Conservation (phyloP, 1,140 invertebrate species). For the Neuroterus valhalla region DNA sequence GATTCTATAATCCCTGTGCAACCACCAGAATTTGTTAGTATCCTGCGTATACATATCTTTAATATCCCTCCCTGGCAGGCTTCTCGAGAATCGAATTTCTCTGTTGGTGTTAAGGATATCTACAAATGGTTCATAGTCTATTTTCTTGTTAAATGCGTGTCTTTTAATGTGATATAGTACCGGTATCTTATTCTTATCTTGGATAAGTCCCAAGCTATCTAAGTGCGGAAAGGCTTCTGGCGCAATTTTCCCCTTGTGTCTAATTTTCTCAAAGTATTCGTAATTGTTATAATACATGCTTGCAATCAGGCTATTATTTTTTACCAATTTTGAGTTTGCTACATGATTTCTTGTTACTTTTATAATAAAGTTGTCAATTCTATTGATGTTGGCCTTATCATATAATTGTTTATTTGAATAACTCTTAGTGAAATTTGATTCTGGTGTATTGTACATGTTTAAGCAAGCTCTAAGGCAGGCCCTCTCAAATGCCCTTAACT, state of each 20-base stretch:
- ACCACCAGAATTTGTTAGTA: not conserved
- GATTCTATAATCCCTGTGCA: not conserved
- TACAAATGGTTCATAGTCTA: slow-evolving; percentile 14
- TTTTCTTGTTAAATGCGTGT: slow-evolving; percentile 30
- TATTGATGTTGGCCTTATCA: slow-evolving; percentile 13
- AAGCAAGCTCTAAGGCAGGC: not conserved
- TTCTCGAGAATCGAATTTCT: not conserved
- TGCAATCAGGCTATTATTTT: slow-evolving; percentile 20
- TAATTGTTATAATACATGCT: slow-evolving; percentile 2
- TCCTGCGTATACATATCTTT: not conserved
- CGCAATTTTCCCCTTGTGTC: not conserved
- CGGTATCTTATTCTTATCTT: slow-evolving; percentile 29
- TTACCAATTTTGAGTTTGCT: not conserved
- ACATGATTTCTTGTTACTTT: slow-evolving; percentile 8
- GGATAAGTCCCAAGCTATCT: not conserved
- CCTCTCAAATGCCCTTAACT: not conserved
- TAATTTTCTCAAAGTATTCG: not conserved
- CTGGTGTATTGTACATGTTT: not conserved
- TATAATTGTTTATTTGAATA: slow-evolving; percentile 13
- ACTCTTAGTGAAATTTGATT: not conserved
- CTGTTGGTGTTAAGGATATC: not conserved
- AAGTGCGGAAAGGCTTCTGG: not conserved
- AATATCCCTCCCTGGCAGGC: not conserved
- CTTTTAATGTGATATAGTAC: slow-evolving; percentile 43
- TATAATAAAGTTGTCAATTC: slow-evolving; percentile 32